A percentile compares a stretch with the other conserved stretches of the same genome.
phyloP scores from a whole-genome alignment of 1,140 invertebrate species.

The Psix sp. region DNA sequence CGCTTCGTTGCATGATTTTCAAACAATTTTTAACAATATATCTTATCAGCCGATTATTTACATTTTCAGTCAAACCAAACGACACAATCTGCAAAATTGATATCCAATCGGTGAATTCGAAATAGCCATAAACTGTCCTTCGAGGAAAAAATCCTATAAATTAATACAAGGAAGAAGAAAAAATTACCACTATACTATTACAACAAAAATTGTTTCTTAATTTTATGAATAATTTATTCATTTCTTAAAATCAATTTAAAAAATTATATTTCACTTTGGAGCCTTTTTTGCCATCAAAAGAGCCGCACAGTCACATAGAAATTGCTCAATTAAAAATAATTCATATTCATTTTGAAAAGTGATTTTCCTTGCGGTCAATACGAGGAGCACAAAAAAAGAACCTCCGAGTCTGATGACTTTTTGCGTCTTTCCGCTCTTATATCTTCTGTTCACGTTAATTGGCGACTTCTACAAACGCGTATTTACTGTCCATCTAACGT shows the following conservation, averaged over 20 bases:
- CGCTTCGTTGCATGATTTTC: conserved; percentile 18
- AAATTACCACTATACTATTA: too few relatives aligned
- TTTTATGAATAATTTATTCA: not conserved
- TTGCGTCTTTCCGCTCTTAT: conserved; percentile 48
- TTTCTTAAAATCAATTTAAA: conserved; percentile 1
- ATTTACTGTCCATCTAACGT: conserved; percentile 44
- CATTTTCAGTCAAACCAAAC: too few relatives aligned
- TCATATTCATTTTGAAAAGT: conserved; percentile 37
- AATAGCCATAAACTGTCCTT: too few relatives aligned
- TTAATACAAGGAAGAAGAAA: too few relatives aligned
- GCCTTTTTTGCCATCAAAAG: conserved; percentile 17
- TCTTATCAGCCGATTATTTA: not conserved
- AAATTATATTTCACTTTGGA: conserved; percentile 15
- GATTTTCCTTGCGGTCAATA: conserved; percentile 20
- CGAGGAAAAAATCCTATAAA: too few relatives aligned
- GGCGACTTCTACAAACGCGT: conserved; percentile 55
- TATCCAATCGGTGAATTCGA: too few relatives aligned
- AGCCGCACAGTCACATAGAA: conserved; percentile 2
- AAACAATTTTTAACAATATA: conserved; percentile 24
- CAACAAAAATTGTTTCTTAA: too few relatives aligned
- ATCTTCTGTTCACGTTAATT: conserved; percentile 53
- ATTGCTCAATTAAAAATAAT: conserved; percentile 48
- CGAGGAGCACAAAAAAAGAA: conserved; percentile 32
- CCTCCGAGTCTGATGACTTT: conserved; percentile 31
- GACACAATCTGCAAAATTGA: too few relatives aligned